Evolutionary conservation across 2,113 vertebrate species (phyloP).

Genomic region (Toxostoma redivivum): DNA sequence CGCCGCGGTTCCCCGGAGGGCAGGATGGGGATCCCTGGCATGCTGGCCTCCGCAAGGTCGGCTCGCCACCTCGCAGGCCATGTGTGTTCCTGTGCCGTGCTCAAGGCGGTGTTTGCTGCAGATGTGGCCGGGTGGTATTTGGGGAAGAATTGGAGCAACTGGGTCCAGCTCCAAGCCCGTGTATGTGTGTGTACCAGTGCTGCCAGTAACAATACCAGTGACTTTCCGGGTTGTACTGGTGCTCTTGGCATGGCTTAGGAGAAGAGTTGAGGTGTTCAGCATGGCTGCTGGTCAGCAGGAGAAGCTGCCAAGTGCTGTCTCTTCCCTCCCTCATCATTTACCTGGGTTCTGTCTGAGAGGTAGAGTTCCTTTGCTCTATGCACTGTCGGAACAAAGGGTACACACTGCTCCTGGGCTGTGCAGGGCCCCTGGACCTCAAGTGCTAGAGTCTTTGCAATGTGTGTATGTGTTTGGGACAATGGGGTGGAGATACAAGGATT

Average conservation of each 20-base stretch:
- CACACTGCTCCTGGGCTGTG: rapidly evolving
- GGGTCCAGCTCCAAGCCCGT: rapidly evolving
- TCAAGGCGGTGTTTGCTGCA: not conserved
- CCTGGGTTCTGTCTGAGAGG: rapidly evolving
- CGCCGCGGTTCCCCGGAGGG: not conserved
- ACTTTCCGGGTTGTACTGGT: rapidly evolving
- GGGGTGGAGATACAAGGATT: not conserved
- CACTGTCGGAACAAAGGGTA: rapidly evolving
- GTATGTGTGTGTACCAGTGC: rapidly evolving
- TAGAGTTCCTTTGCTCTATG: not conserved
- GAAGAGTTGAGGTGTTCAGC: not conserved
- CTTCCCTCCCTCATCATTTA: rapidly evolving
- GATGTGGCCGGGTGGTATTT: not conserved
- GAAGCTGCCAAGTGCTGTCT: not conserved
- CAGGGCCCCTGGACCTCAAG: not conserved
- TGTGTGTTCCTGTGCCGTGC: rapidly evolving
- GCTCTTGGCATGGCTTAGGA: too few species aligned
- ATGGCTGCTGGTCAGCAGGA: not conserved
- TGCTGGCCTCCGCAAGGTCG: not conserved
- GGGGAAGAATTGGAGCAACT: rapidly evolving
- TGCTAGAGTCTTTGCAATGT: rapidly evolving
- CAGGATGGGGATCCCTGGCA: not conserved
- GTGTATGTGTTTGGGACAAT: rapidly evolving
- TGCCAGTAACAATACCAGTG: not conserved
- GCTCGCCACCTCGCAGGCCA: rapidly evolving